phyloP scores from a whole-genome alignment of 2,113 vertebrate species.

The Pseudorectes ferrugineus region DNA sequence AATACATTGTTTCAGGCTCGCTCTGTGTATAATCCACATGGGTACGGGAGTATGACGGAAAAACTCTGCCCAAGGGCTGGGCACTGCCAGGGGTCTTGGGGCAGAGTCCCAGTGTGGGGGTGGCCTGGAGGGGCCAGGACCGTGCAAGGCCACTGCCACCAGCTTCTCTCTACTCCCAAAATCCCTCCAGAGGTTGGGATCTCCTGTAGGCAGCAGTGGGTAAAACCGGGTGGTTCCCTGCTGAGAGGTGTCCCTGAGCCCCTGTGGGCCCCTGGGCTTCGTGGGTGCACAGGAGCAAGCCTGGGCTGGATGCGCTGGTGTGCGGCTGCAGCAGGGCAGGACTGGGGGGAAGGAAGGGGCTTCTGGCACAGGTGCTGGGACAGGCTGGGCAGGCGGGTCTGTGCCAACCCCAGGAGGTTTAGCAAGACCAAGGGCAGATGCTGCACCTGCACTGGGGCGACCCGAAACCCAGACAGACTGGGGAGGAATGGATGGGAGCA shows the following conservation, averaged over 20 bases:
- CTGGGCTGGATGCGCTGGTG: not conserved
- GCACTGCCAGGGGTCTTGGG: not conserved
- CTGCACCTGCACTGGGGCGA: not conserved
- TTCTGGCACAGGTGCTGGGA: not conserved
- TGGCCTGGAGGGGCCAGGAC: not conserved
- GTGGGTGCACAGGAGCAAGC: not conserved
- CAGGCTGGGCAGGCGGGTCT: not conserved
- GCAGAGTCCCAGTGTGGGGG: not conserved
- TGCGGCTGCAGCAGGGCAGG: not conserved
- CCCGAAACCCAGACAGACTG: not conserved
- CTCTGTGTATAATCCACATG: not conserved
- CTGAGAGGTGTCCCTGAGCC: not conserved
- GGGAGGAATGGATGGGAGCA: not conserved
- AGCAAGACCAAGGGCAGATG: not conserved
- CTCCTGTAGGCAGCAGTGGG: accelerated
- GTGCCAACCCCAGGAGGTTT: not conserved
- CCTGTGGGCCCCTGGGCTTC: not conserved
- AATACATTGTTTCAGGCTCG: not conserved
- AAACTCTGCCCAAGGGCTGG: not conserved
- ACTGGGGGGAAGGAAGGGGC: not conserved
- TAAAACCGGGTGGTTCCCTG: accelerated
- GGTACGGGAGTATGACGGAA: not conserved
- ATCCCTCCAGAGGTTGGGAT: too few species aligned
- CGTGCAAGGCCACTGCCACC: not conserved
- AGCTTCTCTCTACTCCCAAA: not conserved